These are phyloP conservation scores for Phrixothrix hirtus DNA, from an alignment of 2,888 invertebrate species.

Conservation along the genomic window DNA sequence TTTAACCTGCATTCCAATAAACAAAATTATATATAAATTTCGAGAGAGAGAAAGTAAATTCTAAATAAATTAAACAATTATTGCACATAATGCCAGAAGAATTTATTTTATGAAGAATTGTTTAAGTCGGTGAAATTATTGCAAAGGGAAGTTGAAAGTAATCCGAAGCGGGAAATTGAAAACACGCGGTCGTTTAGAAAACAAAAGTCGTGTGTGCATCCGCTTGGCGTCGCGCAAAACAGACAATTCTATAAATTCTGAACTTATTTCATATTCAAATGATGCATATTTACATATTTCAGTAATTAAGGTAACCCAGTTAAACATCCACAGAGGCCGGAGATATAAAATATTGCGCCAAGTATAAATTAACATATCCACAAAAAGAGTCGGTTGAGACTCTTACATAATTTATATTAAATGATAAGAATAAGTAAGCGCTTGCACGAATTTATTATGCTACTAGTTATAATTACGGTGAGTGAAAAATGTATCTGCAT, in stretches of 20 bases:
- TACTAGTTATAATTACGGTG: constrained; percentile 40
- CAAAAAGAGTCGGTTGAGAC: constrained; percentile 42
- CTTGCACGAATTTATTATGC: constrained; percentile 41
- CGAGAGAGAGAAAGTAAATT: too few relatives aligned
- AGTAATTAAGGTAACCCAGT: constrained; percentile 51
- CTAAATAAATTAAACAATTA: too few relatives aligned
- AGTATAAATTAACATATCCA: constrained; percentile 47
- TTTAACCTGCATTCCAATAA: too few relatives aligned
- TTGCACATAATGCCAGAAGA: too few relatives aligned
- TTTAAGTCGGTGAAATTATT: constrained; percentile 22
- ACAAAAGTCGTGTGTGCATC: constrained; percentile 45
- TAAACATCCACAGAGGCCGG: constrained; percentile 30
- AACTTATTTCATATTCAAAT: constrained; percentile 50
- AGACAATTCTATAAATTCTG: constrained; percentile 50
- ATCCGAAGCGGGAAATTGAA: constrained; percentile 31
- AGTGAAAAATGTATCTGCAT: constrained; percentile 45
- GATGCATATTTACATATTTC: constrained; percentile 52
- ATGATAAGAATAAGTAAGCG: constrained; percentile 46
- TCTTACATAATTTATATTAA: constrained; percentile 44
- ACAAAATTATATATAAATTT: too few relatives aligned
- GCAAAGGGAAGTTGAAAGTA: constrained; percentile 27
- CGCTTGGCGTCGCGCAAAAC: constrained; percentile 40
- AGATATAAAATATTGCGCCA: constrained; percentile 46
- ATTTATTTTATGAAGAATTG: background rate
- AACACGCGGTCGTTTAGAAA: constrained; percentile 40